Conservation (phyloP, 2,113 vertebrate genomes). For the Protobothrops mucrosquamatus region DNA sequence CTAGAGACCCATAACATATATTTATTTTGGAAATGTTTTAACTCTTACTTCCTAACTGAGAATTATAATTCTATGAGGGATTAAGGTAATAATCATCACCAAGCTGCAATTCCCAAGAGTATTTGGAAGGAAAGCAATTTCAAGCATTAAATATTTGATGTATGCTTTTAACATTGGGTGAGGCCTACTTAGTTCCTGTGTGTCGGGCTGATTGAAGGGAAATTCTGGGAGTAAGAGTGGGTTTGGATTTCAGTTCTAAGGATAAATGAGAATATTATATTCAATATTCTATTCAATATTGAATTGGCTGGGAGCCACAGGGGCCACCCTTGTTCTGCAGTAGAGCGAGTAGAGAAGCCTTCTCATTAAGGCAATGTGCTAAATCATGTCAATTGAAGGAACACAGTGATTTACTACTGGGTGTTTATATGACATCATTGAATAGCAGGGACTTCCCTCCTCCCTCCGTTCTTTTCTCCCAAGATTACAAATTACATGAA, state of each 20-base stretch:
- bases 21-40: not conserved
- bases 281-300: not conserved
- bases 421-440: not conserved
- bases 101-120: not conserved
- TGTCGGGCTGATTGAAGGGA: not conserved
- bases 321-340: slow-evolving; percentile 8
- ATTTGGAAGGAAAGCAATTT: not conserved
- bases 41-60: not conserved
- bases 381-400: not conserved
- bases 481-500: not conserved
- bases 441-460: not conserved
- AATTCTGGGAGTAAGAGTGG: not conserved
- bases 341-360: not conserved
- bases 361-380: not conserved
- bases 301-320: not conserved
- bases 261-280: not conserved
- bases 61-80: not conserved
- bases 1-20: not conserved
- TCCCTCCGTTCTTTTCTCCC: not conserved
- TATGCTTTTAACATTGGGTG: not conserved
- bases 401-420: slow-evolving; percentile 9
- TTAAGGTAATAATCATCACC: not conserved
- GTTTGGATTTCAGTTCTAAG: not conserved
- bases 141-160: not conserved
- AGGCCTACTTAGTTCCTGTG: not conserved